Conservation (phyloP, 2,797 vertebrate genomes). For the Zalophus californianus region DNA sequence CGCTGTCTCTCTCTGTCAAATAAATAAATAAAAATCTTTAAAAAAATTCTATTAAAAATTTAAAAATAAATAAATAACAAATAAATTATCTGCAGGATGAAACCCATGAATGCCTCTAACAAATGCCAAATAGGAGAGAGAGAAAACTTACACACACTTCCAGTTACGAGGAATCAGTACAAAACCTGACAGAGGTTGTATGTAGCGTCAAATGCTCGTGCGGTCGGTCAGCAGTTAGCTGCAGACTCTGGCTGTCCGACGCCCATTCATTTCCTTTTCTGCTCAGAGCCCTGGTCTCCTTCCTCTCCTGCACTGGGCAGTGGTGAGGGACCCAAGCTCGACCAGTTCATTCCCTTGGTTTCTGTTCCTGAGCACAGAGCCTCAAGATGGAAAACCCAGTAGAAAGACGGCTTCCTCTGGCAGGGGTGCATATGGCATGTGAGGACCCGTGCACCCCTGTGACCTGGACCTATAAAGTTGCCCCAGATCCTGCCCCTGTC, state of each 20-base stretch:
- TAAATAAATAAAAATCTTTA: too few relatives aligned
- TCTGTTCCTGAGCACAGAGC: neutral
- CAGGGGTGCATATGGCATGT: rapidly evolving
- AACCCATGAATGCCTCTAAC: neutral
- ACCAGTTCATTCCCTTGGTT: neutral
- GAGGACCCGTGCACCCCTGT: neutral
- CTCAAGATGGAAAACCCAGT: neutral
- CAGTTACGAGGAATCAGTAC: neutral
- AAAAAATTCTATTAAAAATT: too few relatives aligned
- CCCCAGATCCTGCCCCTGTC: neutral
- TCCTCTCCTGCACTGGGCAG: neutral
- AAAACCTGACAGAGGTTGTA: neutral
- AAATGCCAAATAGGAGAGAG: neutral
- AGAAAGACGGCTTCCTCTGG: neutral
- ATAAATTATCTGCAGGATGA: neutral
- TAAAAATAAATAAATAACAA: too few relatives aligned
- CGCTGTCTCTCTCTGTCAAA: too few relatives aligned
- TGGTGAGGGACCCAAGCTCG: neutral
- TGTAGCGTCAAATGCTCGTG: neutral
- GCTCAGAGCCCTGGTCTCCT: neutral
- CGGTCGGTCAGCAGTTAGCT: neutral
- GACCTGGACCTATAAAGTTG: neutral
- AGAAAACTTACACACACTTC: neutral
- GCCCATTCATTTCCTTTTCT: neutral
- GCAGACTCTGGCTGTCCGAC: neutral